A percentile compares a stretch with the other conserved stretches of the same genome.
phyloP scores from a whole-genome alignment of 2,888 invertebrate species.

The Eustalomyia histrio region DNA sequence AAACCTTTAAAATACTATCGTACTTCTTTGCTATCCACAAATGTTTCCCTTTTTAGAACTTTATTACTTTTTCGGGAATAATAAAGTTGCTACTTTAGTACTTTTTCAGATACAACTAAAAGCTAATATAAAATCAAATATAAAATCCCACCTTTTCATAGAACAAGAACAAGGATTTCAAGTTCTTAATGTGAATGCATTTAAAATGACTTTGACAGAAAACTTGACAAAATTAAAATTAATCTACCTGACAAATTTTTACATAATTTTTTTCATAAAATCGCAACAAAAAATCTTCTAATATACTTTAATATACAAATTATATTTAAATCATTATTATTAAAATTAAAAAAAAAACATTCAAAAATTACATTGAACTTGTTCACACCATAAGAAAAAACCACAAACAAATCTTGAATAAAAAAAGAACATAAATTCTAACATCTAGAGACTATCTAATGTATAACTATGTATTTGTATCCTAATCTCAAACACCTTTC shows the following conservation, averaged over 20 bases:
- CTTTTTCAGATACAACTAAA: too few relatives aligned
- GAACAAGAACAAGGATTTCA: conserved; percentile 62
- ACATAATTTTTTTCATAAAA: not conserved
- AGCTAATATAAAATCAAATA: not conserved
- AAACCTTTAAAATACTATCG: too few relatives aligned
- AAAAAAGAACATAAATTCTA: not conserved
- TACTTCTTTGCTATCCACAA: too few relatives aligned
- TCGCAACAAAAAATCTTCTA: not conserved
- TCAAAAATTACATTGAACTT: conserved; percentile 2
- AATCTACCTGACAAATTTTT: not conserved
- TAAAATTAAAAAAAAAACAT: too few relatives aligned
- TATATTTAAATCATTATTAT: too few relatives aligned
- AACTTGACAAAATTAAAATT: conserved; percentile 31
- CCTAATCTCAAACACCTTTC: conserved; percentile 63
- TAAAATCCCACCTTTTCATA: conserved; percentile 40
- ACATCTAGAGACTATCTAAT: not conserved
- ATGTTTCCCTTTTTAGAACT: too few relatives aligned
- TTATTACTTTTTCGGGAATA: too few relatives aligned
- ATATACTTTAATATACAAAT: not conserved
- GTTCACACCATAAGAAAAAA: not conserved
- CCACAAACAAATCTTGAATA: not conserved
- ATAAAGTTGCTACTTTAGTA: too few relatives aligned
- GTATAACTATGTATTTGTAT: conserved; percentile 23
- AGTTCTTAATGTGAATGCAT: conserved; percentile 43
- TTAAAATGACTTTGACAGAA: conserved; percentile 38